These are phyloP conservation scores for Tinamus major DNA, from an alignment of 2,797 vertebrate genomes.

Conservation along the genomic window DNA sequence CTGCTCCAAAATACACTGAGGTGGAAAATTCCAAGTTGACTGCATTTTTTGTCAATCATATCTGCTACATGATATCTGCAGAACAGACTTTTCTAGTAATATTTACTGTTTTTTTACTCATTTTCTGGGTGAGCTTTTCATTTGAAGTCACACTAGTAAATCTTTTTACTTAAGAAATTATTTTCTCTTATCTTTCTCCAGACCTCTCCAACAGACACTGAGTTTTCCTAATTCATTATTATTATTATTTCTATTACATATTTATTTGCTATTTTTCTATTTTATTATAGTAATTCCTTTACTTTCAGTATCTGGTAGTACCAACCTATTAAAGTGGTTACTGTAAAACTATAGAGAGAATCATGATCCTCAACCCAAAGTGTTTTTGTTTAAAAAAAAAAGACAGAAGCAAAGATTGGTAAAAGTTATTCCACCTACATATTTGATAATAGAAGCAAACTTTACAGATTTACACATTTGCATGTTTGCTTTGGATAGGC, in stretches of 20 bases:
- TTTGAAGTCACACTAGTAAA: neutral
- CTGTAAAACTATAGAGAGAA: neutral
- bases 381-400: neutral
- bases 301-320: neutral
- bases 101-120: neutral
- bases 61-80: neutral
- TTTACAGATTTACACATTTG: neutral
- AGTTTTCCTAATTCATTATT: neutral
- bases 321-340: neutral
- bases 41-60: neutral
- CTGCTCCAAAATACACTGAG: neutral
- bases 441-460: neutral
- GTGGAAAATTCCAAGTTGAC: neutral
- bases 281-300: neutral
- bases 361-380: neutral
- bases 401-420: neutral
- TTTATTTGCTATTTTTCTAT: neutral
- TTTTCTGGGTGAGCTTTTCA: neutral
- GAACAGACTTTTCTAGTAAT: neutral
- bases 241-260: neutral
- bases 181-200: conserved; percentile 18
- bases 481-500: neutral
- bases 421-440: neutral
- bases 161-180: neutral
- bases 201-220: neutral